phyloP scores from a whole-genome alignment of 2,113 vertebrate species.

The Mastomys coucha region DNA sequence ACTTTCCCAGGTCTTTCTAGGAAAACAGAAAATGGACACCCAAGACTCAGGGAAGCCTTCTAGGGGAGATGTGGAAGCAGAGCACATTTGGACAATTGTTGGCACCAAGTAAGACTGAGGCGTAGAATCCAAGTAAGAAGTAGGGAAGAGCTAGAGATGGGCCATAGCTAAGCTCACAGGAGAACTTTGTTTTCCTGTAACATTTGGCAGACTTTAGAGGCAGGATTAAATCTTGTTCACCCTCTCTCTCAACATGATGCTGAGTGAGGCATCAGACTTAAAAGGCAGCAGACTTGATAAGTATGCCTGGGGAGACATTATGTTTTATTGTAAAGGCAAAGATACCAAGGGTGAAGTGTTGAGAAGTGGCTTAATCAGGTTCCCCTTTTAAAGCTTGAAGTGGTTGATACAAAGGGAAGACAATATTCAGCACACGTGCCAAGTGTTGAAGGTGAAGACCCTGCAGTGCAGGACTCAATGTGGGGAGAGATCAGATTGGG shows the following conservation, averaged over 20 bases:
- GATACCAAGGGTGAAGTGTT: not conserved
- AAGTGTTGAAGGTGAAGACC: not conserved
- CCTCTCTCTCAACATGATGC: not conserved
- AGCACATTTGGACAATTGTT: not conserved
- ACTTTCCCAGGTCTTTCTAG: not conserved
- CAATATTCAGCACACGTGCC: rapidly evolving
- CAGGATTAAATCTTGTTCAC: not conserved
- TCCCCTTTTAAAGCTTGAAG: not conserved
- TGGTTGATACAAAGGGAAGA: not conserved
- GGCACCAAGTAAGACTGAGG: not conserved
- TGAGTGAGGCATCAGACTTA: too few species aligned
- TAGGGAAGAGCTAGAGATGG: not conserved
- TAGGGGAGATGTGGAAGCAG: not conserved
- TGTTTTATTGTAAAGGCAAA: not conserved
- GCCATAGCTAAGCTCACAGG: not conserved
- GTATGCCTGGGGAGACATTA: not conserved
- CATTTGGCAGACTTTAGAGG: not conserved
- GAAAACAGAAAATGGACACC: not conserved
- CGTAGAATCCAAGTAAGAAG: not conserved
- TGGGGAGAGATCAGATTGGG: not conserved
- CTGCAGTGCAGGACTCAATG: not conserved
- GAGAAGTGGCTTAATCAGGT: not conserved
- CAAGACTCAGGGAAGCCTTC: not conserved
- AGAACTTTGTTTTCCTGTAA: too few species aligned
- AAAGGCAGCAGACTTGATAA: not conserved